Evolutionary conservation across 1,140 invertebrate species (phyloP).

Genomic region (Eurytemora carolleeae): DNA sequence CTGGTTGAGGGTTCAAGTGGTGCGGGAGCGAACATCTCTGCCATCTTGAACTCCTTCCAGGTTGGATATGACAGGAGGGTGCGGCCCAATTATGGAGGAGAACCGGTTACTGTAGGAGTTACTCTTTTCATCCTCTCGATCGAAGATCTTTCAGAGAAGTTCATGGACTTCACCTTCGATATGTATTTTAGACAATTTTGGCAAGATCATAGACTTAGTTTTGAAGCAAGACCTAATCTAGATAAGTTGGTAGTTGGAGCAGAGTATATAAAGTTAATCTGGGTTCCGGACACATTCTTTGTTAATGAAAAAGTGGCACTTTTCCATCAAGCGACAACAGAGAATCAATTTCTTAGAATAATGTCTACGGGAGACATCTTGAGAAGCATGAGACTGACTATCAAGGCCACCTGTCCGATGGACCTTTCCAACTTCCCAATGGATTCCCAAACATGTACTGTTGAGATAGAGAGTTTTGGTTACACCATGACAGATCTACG

Average conservation of each 20-base stretch:
- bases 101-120: slow-evolving; percentile 84
- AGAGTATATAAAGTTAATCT: slow-evolving; percentile 90
- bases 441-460: slow-evolving; percentile 74
- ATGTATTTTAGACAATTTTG: slow-evolving; percentile 97
- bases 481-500: too few relatives aligned
- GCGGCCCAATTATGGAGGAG: slow-evolving; percentile 91
- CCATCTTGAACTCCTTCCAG: slow-evolving; percentile 75
- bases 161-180: slow-evolving; percentile 76
- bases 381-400: slow-evolving; percentile 67
- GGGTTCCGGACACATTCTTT: slow-evolving; percentile 96
- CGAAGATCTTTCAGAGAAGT: slow-evolving; percentile 89
- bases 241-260: slow-evolving; percentile 60
- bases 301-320: slow-evolving; percentile 93
- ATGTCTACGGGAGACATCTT: slow-evolving; percentile 81
- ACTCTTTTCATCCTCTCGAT: slow-evolving; percentile 95
- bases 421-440: slow-evolving; percentile 87
- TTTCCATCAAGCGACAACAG: slow-evolving; percentile 91
- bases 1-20: too few relatives aligned
- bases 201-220: slow-evolving; percentile 80
- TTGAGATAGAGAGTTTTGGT: slow-evolving; percentile 87
- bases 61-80: slow-evolving; percentile 92
- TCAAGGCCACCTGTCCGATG: slow-evolving; percentile 87
- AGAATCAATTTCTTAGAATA: slow-evolving; percentile 88
- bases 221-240: slow-evolving; percentile 61
- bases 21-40: slow-evolving; percentile 82